Conservation (phyloP, 1,140 invertebrate genomes). For the Venturia canescens region DNA sequence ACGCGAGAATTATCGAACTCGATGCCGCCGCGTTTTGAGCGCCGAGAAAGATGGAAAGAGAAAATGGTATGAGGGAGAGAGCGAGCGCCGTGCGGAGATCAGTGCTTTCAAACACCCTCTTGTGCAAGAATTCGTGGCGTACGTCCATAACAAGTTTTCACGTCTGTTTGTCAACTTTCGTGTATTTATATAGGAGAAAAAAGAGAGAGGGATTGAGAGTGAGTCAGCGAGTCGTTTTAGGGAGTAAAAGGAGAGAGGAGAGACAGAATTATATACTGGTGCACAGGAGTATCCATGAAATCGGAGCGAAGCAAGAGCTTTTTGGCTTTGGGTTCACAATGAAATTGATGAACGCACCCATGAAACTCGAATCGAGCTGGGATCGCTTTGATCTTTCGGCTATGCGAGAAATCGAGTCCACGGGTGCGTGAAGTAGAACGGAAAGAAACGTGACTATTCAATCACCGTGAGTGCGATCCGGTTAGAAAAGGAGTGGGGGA, state of each 20-base stretch:
- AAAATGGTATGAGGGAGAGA: no score
- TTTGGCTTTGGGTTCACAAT: slow-evolving; percentile 16
- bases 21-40: background rate
- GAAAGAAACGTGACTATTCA: slow-evolving; percentile 13
- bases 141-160: background rate
- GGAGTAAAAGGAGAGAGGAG: no score
- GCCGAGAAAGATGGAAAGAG: no score
- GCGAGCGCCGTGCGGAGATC: background rate
- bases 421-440: slow-evolving; percentile 11
- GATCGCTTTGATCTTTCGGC: slow-evolving; percentile 4
- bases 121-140: background rate
- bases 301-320: background rate
- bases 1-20: background rate
- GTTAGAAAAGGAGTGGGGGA: background rate
- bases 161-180: background rate
- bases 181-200: background rate
- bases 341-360: slow-evolving; percentile 19
- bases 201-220: background rate
- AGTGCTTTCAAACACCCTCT: background rate
- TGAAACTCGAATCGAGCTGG: background rate
- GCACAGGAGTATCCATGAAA: background rate
- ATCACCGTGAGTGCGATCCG: background rate
- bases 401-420: slow-evolving; percentile 4
- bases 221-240: no score
- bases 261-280: no score